These are phyloP conservation scores for Brachionus paranguensis DNA, from an alignment of 1,140 invertebrate genomes.

Conservation along the genomic window DNA sequence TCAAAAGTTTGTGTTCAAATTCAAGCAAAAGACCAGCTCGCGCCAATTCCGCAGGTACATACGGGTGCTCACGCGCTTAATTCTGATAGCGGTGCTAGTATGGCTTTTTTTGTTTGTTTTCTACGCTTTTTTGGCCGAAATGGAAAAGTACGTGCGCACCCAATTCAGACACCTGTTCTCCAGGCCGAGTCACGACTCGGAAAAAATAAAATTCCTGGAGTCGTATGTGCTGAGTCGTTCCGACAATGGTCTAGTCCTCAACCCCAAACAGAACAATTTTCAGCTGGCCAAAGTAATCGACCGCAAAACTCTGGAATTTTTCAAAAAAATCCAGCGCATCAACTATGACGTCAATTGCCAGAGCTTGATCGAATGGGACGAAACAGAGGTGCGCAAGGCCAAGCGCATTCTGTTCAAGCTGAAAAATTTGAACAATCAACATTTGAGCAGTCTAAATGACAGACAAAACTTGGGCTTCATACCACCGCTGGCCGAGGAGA, in stretches of 20 bases:
- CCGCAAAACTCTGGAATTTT: conserved; percentile 1
- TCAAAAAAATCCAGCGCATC: not conserved
- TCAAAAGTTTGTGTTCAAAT: not conserved
- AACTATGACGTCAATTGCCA: conserved; percentile 30
- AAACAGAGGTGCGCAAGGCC: conserved; percentile 29
- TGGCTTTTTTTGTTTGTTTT: not conserved
- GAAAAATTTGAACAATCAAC: conserved; percentile 22
- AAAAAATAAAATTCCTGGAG: not conserved
- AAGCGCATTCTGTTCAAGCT: not conserved
- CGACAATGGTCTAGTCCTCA: not conserved
- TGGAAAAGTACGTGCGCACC: not conserved
- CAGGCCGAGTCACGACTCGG: not conserved
- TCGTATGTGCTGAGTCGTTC: not conserved
- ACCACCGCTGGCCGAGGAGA: not conserved
- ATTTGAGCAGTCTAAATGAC: not conserved
- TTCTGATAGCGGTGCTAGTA: conserved; percentile 1
- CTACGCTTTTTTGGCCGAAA: not conserved
- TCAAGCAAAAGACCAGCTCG: not conserved
- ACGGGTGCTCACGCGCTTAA: not conserved
- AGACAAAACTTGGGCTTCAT: conserved; percentile 12
- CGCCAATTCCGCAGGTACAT: conserved; percentile 11
- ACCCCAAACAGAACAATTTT: not conserved
- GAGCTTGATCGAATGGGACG: conserved; percentile 32
- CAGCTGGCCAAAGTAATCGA: not conserved
- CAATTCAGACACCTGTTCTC: not conserved